Conservation (phyloP, 2,888 invertebrate genomes). For the Tachina lurida region DNA sequence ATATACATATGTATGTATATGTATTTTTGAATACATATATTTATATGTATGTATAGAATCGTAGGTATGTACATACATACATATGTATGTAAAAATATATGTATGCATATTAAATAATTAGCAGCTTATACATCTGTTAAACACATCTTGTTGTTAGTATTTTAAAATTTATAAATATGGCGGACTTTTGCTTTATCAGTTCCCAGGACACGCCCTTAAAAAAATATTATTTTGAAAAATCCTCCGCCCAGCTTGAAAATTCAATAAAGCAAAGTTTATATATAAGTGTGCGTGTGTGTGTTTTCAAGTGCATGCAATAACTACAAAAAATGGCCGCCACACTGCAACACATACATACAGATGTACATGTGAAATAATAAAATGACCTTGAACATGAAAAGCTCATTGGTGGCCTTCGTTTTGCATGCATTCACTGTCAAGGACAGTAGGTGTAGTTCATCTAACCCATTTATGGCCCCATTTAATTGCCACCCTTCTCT, state of each 20-base stretch:
- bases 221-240: conserved; percentile 26
- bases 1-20: no score
- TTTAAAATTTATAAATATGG: conserved; percentile 41
- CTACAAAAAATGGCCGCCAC: conserved; percentile 61
- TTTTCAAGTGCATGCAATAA: conserved; percentile 24
- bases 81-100: neutral
- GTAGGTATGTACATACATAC: no score
- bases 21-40: no score
- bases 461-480: conserved; percentile 18
- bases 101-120: neutral
- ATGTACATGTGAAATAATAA: conserved; percentile 31
- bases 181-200: conserved; percentile 34
- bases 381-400: conserved; percentile 77
- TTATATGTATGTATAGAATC: neutral
- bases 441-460: conserved; percentile 64
- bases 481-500: conserved; percentile 14
- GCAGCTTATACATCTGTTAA: neutral
- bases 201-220: conserved; percentile 47
- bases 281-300: neutral
- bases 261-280: neutral
- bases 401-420: conserved; percentile 75
- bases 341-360: conserved; percentile 1
- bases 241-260: conserved; percentile 36
- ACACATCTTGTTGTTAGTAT: conserved; percentile 33
- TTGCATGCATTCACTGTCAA: conserved; percentile 70